Percentiles rank a stretch among this genome's conserved stretches.
Evolutionary conservation across 1,140 invertebrate species (phyloP).

Genomic region (Chironomus striatipennis): DNA sequence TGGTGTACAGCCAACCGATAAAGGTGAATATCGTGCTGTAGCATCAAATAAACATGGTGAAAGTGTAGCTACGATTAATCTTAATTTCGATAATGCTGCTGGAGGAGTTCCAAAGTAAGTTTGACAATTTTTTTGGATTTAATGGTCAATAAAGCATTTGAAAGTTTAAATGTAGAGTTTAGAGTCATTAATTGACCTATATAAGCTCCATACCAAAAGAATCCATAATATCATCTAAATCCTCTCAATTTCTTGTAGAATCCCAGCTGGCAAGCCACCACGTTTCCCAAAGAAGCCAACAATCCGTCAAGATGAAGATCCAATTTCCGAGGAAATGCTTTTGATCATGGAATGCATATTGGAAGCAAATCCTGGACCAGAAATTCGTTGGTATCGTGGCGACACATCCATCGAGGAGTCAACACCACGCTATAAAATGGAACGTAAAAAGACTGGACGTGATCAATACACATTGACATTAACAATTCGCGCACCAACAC

Average conservation of each 20-base stretch:
- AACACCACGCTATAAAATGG: constrained; percentile 70
- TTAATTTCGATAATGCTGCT: constrained; percentile 86
- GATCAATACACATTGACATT: constrained; percentile 84
- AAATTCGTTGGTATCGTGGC: constrained; percentile 92
- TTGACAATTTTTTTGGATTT: no score
- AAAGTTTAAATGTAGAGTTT: no score
- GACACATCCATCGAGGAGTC: constrained; percentile 72
- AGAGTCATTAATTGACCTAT: no score
- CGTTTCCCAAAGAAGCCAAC: constrained; percentile 96
- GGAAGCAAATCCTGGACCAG: constrained; percentile 89
- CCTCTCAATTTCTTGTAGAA: constrained; percentile 59
- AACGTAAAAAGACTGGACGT: constrained; percentile 72
- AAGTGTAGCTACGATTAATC: constrained; percentile 87
- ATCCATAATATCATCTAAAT: background rate
- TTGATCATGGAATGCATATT: constrained; percentile 93
- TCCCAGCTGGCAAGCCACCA: constrained; percentile 88
- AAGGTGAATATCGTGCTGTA: constrained; percentile 86
- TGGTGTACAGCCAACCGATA: constrained; percentile 74
- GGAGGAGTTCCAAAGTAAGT: constrained; percentile 67
- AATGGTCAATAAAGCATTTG: no score
- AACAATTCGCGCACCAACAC: constrained; percentile 88
- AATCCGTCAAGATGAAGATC: constrained; percentile 87
- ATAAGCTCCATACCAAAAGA: no score
- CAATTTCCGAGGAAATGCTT: constrained; percentile 34
- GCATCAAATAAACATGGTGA: constrained; percentile 89